Evolutionary conservation across 2,797 vertebrate genomes (phyloP), one percentile per base, ranked within the genome.

Genomic region (Carduelis carduelis): DNA sequence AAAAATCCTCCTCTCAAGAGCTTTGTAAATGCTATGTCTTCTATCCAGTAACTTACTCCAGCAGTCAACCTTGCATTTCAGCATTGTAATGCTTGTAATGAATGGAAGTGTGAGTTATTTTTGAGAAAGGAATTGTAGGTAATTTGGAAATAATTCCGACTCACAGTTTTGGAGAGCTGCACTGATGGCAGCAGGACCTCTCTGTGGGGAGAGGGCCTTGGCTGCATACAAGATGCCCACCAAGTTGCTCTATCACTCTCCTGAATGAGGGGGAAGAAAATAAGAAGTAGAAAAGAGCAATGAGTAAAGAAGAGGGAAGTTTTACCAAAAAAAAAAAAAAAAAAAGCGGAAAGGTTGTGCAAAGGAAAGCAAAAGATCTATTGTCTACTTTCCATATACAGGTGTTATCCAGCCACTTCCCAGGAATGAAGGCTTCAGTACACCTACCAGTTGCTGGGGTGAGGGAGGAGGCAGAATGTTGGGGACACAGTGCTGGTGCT

Each of bases 361-460:
- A 59, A 69, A 83, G 32, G 19, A 59, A 70, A 79, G 24, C 19
- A 63, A 28, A 55, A 46, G 4, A 32, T 21, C 32, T 55, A 23
- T 64, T 69, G 11, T 53, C 39, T 59, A 2, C 15, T 63, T 68
- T 35, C 28, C 19, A 20, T 50, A 37, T 75, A 8, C 52, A 41
- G 41, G 22, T 16, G 5, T 34, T 44, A 46, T 17, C 35, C 11
- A n/a, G 16, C 22, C 22, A 17, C 12, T 75, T 87, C 35, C 30
- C 6, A 6, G n/a, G 26, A 72, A 55, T 18, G 4, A 68, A 27
- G 17, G 11, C 23, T 61, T 56, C 43, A 43, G 14, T 52, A 18
- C 14, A 3, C 4, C 2, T 53, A 12, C 4, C 7, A 24, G 28
- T 39, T 53, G 14, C 56, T 46, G 6, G 5, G 4, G 2, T 37